Base-by-base conservation (phyloP, 1,140 invertebrate genomes). In the Chionoecetes opilio region DNA sequence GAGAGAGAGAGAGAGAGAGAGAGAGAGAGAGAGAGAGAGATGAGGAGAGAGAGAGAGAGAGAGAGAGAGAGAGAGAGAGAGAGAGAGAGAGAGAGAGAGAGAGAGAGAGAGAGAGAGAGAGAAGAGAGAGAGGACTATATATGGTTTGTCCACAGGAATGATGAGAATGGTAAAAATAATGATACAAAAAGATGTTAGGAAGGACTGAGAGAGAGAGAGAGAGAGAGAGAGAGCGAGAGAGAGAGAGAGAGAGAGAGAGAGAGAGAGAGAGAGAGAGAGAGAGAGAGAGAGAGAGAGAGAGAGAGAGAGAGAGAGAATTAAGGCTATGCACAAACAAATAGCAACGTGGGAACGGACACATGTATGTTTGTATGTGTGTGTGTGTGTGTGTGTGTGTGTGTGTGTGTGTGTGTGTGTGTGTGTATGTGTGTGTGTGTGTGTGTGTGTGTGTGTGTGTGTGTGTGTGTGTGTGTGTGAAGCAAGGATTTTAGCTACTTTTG, bases 381-480 rank as follows among this genome's bases (percentile, higher is more conserved):
- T 53, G 46, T 53, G 46, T 53, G 46, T 91, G 37, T 91, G 38
- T 91, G 41, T 91, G 38, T 91, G 41, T 91, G 41, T 46, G 41
- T 91, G 41, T 46, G 41, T 46, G 41, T 91, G 38, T 90, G 38
- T 90, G 38, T 41, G 29, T 90, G 17, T 90, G 29, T 46, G 29
- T 90, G 29, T 38, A 37, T 90, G 26, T 41, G 41, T 91, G 26
- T 91, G 41, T 53, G 38, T 53, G 46, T 53, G 46, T 53, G 46
- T 53, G 46, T 53, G 46, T 53, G 46, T 53, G 46, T 53, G 2
- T 3, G 46, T n/a, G n/a, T n/a, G n/a, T n/a, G n/a, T n/a, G n/a
- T n/a, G n/a, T n/a, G n/a, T n/a, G n/a, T n/a, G n/a, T n/a, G n/a
- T n/a, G n/a, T n/a, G n/a, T n/a, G n/a, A n/a, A n/a, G n/a, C n/a